Percentiles rank a stretch among this genome's conserved stretches.
Conservation (phyloP, 2,113 vertebrate genomes). For the Pachycephala philippinensis region DNA sequence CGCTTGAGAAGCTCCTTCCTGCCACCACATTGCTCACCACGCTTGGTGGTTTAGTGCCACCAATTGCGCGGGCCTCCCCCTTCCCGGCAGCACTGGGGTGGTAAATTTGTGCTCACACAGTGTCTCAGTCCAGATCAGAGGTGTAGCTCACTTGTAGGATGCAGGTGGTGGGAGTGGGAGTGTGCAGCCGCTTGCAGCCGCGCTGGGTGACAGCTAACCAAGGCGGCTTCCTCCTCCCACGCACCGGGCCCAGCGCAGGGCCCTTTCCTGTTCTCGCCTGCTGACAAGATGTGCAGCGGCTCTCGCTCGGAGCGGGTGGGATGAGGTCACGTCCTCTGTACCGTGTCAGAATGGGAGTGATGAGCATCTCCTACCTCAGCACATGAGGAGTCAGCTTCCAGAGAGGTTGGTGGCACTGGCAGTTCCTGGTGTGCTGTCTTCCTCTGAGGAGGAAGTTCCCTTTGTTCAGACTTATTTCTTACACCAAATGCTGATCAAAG, state of each 20-base stretch:
- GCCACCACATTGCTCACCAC: background rate
- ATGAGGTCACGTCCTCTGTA: conserved; percentile 22
- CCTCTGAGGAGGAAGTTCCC: background rate
- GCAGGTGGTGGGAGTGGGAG: conserved; percentile 47
- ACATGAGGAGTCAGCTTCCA: background rate
- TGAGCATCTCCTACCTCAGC: background rate
- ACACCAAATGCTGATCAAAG: background rate
- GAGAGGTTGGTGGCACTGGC: background rate
- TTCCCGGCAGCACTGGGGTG: background rate
- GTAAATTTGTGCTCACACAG: background rate
- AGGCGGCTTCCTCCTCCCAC: conserved; percentile 57
- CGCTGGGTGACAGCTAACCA: conserved; percentile 21
- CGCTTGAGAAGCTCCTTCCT: background rate
- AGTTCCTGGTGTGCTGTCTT: background rate
- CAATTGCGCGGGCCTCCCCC: background rate
- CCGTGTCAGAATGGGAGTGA: background rate
- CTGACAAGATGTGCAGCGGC: background rate
- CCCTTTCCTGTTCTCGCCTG: background rate
- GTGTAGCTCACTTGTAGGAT: background rate
- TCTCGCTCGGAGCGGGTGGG: background rate
- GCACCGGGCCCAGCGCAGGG: background rate
- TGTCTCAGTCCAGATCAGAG: background rate
- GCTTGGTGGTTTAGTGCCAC: background rate
- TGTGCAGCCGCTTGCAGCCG: background rate
- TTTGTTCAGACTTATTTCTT: background rate